Conservation (phyloP, 2,888 invertebrate genomes). For the Biston stratarius region DNA sequence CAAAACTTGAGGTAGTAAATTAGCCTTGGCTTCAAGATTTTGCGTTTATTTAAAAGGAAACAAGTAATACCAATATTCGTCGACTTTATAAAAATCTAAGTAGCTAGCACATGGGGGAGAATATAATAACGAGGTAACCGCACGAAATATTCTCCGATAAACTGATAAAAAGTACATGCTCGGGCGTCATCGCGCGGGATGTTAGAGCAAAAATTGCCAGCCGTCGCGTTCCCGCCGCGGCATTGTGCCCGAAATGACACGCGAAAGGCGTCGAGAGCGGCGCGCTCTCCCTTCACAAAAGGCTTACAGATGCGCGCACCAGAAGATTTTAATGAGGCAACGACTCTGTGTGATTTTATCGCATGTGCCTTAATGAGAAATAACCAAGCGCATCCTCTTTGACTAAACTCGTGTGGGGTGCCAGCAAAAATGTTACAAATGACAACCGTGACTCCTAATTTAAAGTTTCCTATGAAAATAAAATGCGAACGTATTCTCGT, state of each 20-base stretch:
- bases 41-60: background rate
- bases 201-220: slow-evolving; percentile 76
- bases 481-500: slow-evolving; percentile 43
- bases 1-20: background rate
- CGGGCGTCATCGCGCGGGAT: slow-evolving; percentile 53
- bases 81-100: background rate
- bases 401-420: slow-evolving; percentile 70
- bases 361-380: slow-evolving; percentile 84
- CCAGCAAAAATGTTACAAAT: slow-evolving; percentile 73
- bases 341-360: slow-evolving; percentile 86
- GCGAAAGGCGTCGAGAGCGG: slow-evolving; percentile 83
- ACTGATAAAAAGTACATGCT: slow-evolving; percentile 71
- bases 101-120: background rate
- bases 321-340: slow-evolving; percentile 87
- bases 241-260: slow-evolving; percentile 85
- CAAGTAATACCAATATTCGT: slow-evolving; percentile 21
- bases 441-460: slow-evolving; percentile 58
- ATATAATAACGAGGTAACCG: slow-evolving; percentile 60
- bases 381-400: slow-evolving; percentile 85
- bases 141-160: slow-evolving; percentile 69
- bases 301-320: slow-evolving; percentile 85
- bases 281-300: slow-evolving; percentile 80
- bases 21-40: background rate
- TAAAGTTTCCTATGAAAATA: slow-evolving; percentile 48
- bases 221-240: slow-evolving; percentile 64